Evolutionary conservation across 1,140 invertebrate genomes (phyloP).

Genomic region (Drosophila leontia): DNA sequence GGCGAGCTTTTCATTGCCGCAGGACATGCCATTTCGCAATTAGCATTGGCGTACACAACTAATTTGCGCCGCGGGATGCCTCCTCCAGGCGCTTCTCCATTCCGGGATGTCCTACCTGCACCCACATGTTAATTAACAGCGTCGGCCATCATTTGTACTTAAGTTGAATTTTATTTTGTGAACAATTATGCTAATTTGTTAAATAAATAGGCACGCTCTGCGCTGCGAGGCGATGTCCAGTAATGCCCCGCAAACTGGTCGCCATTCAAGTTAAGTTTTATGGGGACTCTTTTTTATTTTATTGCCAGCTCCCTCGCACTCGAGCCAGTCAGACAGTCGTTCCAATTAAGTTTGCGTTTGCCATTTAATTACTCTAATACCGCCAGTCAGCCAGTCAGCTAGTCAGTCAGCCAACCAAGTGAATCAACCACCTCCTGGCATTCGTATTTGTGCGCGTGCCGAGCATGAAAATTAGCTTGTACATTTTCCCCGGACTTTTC

Average conservation of each 20-base stretch:
- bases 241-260: constrained; percentile 64
- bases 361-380: constrained; percentile 84
- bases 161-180: constrained; percentile 84
- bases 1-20: constrained; percentile 69
- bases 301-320: constrained; percentile 60
- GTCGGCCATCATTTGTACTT: constrained; percentile 79
- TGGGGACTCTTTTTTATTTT: constrained; percentile 77
- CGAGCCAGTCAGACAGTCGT: constrained; percentile 19
- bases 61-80: constrained; percentile 80
- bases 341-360: constrained; percentile 78
- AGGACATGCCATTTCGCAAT: constrained; percentile 78
- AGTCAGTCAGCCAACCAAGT: constrained; percentile 32
- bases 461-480: constrained; percentile 80
- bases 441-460: constrained; percentile 78
- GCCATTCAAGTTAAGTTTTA: constrained; percentile 81
- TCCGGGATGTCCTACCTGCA: constrained; percentile 45
- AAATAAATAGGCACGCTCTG: constrained; percentile 79
- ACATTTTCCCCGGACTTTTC: constrained; percentile 40
- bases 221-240: constrained; percentile 16
- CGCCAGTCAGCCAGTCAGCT: constrained; percentile 18
- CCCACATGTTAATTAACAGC: constrained; percentile 82
- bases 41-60: constrained; percentile 83
- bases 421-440: constrained; percentile 60
- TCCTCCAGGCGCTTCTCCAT: constrained; percentile 12
- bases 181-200: constrained; percentile 84